Conservation (phyloP, 2,888 invertebrate species). For the Stramonita haemastoma region DNA sequence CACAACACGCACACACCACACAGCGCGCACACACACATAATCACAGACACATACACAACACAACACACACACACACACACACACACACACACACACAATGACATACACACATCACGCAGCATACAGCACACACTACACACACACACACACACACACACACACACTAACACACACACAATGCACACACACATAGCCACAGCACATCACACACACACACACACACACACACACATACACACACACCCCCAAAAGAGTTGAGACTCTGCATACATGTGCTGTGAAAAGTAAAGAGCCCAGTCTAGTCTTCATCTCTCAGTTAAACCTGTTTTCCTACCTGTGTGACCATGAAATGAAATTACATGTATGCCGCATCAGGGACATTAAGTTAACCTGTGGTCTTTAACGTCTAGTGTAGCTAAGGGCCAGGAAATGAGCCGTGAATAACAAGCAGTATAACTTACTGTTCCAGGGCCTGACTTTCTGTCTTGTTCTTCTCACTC, state of each 20-base stretch:
- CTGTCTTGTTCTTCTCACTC: too few relatives aligned
- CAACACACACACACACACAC: not conserved
- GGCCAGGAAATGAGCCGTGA: not conserved
- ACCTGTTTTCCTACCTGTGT: too few relatives aligned
- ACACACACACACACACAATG: not conserved
- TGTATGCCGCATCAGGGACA: not conserved
- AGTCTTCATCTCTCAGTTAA: too few relatives aligned
- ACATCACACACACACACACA: too few relatives aligned
- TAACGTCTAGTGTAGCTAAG: not conserved
- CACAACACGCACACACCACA: not conserved
- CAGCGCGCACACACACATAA: too few relatives aligned
- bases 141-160: not conserved
- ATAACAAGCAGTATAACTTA: too few relatives aligned
- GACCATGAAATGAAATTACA: not conserved
- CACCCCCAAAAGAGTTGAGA: not conserved
- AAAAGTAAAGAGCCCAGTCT: not conserved
- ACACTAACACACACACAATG: not conserved
- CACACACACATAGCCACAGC: not conserved
- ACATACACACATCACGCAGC: not conserved
- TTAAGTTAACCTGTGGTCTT: not conserved
- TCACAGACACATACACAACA: too few relatives aligned
- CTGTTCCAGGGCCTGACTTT: too few relatives aligned
- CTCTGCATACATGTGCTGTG: not conserved
- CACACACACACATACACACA: not conserved
- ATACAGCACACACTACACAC: not conserved